Evolutionary conservation across 2,113 vertebrate genomes (phyloP).

Genomic region (Oceanites oceanicus): DNA sequence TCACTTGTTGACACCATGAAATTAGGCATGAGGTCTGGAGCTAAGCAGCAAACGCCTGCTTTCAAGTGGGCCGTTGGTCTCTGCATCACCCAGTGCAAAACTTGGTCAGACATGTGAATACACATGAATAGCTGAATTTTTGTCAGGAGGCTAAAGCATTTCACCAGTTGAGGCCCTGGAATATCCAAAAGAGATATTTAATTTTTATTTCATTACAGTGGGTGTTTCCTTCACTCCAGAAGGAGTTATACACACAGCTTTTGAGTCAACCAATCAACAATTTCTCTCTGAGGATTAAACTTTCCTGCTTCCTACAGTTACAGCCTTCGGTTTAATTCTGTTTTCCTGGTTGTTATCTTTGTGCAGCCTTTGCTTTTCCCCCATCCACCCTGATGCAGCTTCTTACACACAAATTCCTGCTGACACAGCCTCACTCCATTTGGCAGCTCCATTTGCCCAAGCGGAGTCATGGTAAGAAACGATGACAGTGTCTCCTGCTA

Average conservation of each 20-base stretch:
- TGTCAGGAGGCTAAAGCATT: not conserved
- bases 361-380: not conserved
- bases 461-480: not conserved
- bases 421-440: not conserved
- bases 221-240: not conserved
- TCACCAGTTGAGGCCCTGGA: not conserved
- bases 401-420: not conserved
- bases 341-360: not conserved
- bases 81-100: not conserved
- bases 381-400: not conserved
- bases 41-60: not conserved
- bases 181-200: not conserved
- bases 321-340: not conserved
- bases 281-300: not conserved
- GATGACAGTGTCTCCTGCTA: not conserved
- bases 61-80: not conserved
- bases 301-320: slow-evolving; percentile 21
- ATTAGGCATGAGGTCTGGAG: not conserved
- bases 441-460: not conserved
- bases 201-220: not conserved
- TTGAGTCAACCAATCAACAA: not conserved
- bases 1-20: not conserved
- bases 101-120: not conserved
- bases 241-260: not conserved
- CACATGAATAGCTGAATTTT: not conserved